A percentile compares a stretch with the other conserved stretches of the same genome.
Evolutionary conservation across 2,888 invertebrate genomes (phyloP).

Genomic region (Scaptomyza tumidula): DNA sequence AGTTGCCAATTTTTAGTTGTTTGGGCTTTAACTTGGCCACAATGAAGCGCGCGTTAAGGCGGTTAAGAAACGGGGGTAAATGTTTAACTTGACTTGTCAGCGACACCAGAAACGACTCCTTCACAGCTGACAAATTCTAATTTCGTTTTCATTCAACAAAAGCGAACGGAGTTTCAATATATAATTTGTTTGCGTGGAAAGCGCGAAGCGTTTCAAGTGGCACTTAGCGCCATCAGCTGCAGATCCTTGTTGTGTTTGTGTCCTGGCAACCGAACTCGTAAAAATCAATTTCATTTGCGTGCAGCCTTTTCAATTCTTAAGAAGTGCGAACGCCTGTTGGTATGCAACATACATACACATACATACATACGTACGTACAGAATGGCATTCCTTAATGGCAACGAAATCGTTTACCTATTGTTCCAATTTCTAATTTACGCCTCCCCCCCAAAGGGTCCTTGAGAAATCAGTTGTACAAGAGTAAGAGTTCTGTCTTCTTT

Average conservation of each 20-base stretch:
- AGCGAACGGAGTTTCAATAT: conserved; percentile 60
- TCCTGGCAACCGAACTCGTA: conserved; percentile 64
- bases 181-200: conserved; percentile 64
- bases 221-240: conserved; percentile 65
- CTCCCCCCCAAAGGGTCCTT: conserved; percentile 57
- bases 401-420: conserved; percentile 67
- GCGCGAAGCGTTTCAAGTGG: conserved; percentile 48
- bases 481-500: conserved; percentile 4
- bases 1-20: conserved; percentile 10
- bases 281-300: conserved; percentile 77
- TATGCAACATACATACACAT: conserved; percentile 58
- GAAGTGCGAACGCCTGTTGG: conserved; percentile 54
- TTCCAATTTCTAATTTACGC: conserved; percentile 77
- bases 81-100: conserved; percentile 65
- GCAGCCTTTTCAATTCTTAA: conserved; percentile 61
- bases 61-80: too few relatives aligned
- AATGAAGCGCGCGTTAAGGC: conserved; percentile 54
- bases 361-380: conserved; percentile 25
- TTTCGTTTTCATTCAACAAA: conserved; percentile 67
- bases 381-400: conserved; percentile 68
- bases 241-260: conserved; percentile 38
- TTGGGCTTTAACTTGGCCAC: conserved; percentile 61
- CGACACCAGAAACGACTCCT: conserved; percentile 33
- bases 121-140: conserved; percentile 61
- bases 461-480: conserved; percentile 60